Evolutionary conservation across 2,888 invertebrate genomes (phyloP).

Genomic region (Torymus aiolomorphi): DNA sequence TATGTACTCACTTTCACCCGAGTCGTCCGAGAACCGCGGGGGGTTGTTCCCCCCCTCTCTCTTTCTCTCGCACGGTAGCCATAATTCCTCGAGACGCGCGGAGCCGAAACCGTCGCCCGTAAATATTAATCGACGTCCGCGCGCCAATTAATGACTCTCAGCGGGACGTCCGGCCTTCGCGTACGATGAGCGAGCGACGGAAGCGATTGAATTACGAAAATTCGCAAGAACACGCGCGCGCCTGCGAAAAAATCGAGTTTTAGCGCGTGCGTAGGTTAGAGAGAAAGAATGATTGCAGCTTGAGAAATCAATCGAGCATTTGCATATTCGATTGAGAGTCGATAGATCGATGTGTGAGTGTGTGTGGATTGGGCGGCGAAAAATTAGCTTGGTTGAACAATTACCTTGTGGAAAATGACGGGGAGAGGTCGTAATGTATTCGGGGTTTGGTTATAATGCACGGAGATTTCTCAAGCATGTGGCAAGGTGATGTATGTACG

Average conservation of each 20-base stretch:
- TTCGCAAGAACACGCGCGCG: not conserved
- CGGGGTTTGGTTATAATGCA: no score
- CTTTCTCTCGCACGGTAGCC: slow-evolving; percentile 25
- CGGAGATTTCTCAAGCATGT: no score
- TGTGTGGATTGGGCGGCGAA: not conserved
- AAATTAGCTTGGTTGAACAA: slow-evolving; percentile 25
- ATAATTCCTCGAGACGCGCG: slow-evolving; percentile 34
- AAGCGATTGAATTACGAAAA: slow-evolving; percentile 51
- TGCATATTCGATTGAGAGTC: slow-evolving; percentile 29
- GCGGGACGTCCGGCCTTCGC: slow-evolving; percentile 27
- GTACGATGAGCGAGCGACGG: slow-evolving; percentile 22
- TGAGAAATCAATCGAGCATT: slow-evolving; percentile 49
- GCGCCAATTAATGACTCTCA: slow-evolving; percentile 48
- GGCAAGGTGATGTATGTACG: no score
- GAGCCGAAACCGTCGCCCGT: slow-evolving; percentile 20
- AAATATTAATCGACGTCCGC: slow-evolving; percentile 54
- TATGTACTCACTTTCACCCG: no score
- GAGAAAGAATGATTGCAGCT: not conserved
- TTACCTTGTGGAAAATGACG: not conserved
- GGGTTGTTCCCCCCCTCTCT: no score
- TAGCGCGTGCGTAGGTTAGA: not conserved
- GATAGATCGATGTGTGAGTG: not conserved
- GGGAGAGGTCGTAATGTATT: no score
- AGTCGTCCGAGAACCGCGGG: no score
- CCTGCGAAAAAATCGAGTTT: not conserved